phyloP scores from a whole-genome alignment of 1,140 invertebrate genomes.

The Sinella curviseta region DNA sequence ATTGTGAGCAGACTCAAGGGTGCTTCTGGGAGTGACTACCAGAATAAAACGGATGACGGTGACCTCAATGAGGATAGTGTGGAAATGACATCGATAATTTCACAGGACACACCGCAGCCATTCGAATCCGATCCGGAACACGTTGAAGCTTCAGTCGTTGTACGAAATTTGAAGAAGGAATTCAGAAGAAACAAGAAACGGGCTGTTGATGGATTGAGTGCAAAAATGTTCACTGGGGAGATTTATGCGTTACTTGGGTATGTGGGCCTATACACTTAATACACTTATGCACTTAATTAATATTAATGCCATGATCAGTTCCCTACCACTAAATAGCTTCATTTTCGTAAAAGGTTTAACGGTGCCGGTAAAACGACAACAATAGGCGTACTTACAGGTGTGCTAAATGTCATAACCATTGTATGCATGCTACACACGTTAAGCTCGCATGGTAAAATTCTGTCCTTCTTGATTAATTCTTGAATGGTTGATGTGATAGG shows the following conservation, averaged over 20 bases:
- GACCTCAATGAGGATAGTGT: constrained; percentile 37
- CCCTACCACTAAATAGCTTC: neutral
- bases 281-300: neutral
- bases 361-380: constrained; percentile 61
- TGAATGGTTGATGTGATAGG: too few relatives aligned
- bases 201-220: constrained; percentile 60
- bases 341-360: neutral
- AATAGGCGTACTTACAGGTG: constrained; percentile 48
- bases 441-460: too few relatives aligned
- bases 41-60: neutral
- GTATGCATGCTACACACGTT: too few relatives aligned
- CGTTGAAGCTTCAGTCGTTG: constrained; percentile 23
- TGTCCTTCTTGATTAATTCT: too few relatives aligned
- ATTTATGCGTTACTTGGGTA: constrained; percentile 62
- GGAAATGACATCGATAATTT: too few relatives aligned
- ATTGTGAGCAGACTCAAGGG: neutral
- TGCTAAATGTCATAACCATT: too few relatives aligned
- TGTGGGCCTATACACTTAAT: too few relatives aligned
- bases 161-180: constrained; percentile 32
- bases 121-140: constrained; percentile 28
- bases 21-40: neutral
- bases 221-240: constrained; percentile 62
- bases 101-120: too few relatives aligned
- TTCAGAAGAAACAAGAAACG: constrained; percentile 46
- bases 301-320: neutral